Evolutionary conservation across 1,140 invertebrate species (phyloP).

Genomic region (Apis cerana): DNA sequence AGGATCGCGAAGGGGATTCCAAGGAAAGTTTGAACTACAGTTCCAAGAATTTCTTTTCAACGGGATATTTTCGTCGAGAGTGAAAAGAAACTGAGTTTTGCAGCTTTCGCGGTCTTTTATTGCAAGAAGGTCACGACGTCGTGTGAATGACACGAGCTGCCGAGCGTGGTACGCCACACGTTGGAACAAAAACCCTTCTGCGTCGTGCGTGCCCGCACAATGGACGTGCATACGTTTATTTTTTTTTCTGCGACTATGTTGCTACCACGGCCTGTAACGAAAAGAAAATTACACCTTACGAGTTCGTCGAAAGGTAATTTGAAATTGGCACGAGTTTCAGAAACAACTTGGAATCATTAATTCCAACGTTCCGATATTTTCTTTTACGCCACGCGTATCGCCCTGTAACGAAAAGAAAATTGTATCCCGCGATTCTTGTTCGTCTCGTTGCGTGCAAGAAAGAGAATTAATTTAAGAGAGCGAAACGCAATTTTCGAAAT

Average conservation of each 20-base stretch:
- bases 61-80: background rate
- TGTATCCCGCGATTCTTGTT: too few species aligned
- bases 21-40: background rate
- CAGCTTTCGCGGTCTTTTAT: background rate
- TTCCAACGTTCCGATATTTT: background rate
- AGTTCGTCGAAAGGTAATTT: background rate
- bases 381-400: too few species aligned
- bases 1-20: background rate
- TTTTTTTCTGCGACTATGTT: slow-evolving; percentile 9
- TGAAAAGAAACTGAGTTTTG: background rate
- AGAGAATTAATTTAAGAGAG: too few species aligned
- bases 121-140: background rate
- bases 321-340: background rate
- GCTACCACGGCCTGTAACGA: background rate
- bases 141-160: slow-evolving; percentile 15
- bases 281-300: too few species aligned
- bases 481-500: too few species aligned
- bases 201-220: slow-evolving; percentile 45
- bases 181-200: slow-evolving; percentile 41
- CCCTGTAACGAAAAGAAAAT: too few species aligned
- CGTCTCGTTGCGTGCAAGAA: too few species aligned
- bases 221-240: slow-evolving; percentile 35
- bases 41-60: slow-evolving; percentile 1
- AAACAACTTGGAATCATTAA: background rate
- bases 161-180: slow-evolving; percentile 10